These are phyloP conservation scores for Ibycter americanus DNA, from an alignment of 2,797 vertebrate genomes.

Conservation along the genomic window DNA sequence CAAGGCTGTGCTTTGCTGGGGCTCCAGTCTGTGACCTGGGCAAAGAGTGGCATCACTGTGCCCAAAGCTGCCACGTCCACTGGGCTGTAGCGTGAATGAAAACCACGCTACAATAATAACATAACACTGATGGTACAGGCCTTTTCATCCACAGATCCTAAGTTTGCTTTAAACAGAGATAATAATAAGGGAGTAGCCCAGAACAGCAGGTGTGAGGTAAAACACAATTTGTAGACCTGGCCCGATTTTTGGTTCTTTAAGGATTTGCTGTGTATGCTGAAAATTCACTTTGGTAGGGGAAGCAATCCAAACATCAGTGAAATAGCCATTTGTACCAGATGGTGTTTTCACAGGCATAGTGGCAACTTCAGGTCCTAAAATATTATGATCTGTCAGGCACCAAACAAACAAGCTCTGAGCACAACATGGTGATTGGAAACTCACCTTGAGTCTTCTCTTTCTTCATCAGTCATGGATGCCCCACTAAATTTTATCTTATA, in stretches of 20 bases:
- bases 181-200: not conserved
- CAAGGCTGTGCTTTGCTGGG: not conserved
- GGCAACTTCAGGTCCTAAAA: not conserved
- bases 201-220: not conserved
- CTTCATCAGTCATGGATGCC: not conserved
- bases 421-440: not conserved
- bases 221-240: not conserved
- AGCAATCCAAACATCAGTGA: not conserved
- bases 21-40: not conserved
- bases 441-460: not conserved
- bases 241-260: not conserved
- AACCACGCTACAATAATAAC: too few relatives aligned
- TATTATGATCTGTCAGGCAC: not conserved
- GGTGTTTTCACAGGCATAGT: not conserved
- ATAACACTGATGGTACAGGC: rapidly evolving
- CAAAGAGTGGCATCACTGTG: not conserved
- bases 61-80: rapidly evolving
- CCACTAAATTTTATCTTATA: not conserved
- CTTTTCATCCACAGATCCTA: not conserved
- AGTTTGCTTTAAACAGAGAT: not conserved
- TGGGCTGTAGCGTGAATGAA: not conserved
- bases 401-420: not conserved
- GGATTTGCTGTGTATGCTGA: not conserved
- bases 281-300: not conserved
- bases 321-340: not conserved